Evolutionary conservation across 2,888 invertebrate genomes (phyloP).

Genomic region (Drosophila siamana): DNA sequence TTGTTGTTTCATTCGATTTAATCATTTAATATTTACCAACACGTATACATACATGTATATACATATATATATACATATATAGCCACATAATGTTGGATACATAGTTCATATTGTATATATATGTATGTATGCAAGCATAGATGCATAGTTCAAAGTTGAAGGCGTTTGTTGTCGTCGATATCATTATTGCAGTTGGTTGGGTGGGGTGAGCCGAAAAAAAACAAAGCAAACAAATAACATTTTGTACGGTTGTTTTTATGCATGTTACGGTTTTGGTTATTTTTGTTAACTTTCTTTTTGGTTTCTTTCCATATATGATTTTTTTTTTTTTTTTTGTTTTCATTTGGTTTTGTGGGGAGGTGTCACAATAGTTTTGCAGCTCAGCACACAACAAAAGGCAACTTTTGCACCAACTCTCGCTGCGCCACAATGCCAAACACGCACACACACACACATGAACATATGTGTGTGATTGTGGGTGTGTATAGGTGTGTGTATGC

Average conservation of each 20-base stretch:
- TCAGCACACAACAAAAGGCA: constrained; percentile 45
- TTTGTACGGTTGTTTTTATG: constrained; percentile 61
- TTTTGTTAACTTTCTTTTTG: constrained; percentile 2
- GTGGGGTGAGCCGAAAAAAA: constrained; percentile 69
- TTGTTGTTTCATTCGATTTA: constrained; percentile 8
- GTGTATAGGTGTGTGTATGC: constrained; percentile 12
- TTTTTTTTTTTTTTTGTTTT: neutral
- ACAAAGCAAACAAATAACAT: constrained; percentile 73
- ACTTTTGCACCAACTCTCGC: constrained; percentile 19
- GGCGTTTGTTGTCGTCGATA: constrained; percentile 61
- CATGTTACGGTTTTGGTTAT: neutral
- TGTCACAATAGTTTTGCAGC: constrained; percentile 46
- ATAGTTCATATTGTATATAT: constrained; percentile 1
- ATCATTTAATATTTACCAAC: constrained; percentile 12
- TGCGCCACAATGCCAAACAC: neutral
- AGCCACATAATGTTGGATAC: constrained; percentile 3
- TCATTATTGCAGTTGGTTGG: constrained; percentile 67
- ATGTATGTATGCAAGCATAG: neutral
- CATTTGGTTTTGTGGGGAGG: constrained; percentile 16
- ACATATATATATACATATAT: constrained; percentile 6
- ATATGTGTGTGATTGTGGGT: constrained; percentile 4
- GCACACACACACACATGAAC: constrained; percentile 17
- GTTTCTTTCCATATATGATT: neutral
- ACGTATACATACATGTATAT: constrained; percentile 4
- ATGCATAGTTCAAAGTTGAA: constrained; percentile 31